Evolutionary conservation across 2,888 invertebrate genomes (phyloP).

Genomic region (Toxonevra muliebris): DNA sequence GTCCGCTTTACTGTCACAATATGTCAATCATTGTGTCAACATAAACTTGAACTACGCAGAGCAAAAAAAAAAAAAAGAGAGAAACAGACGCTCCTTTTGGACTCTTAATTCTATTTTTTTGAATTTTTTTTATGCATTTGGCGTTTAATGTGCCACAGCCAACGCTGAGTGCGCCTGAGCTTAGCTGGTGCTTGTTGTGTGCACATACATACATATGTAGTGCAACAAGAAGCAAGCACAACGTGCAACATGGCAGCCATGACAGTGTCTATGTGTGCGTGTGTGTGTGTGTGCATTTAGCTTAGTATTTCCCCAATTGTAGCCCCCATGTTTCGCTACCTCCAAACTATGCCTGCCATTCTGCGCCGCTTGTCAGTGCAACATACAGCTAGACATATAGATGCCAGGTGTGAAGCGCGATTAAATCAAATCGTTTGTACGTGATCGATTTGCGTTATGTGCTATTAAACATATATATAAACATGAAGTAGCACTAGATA

Average conservation of each 20-base stretch:
- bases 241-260: constrained; percentile 17
- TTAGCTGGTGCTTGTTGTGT: too few relatives aligned
- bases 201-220: too few relatives aligned
- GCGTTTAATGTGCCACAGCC: too few relatives aligned
- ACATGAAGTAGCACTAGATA: too few relatives aligned
- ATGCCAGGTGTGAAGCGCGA: constrained; percentile 40
- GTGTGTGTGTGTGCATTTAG: too few relatives aligned
- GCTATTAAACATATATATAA: not conserved
- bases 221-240: not conserved
- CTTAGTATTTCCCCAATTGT: too few relatives aligned
- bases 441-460: constrained; percentile 31
- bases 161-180: too few relatives aligned
- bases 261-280: not conserved
- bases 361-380: not conserved
- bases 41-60: constrained; percentile 14
- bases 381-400: not conserved
- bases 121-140: too few relatives aligned
- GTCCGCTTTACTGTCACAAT: constrained; percentile 15
- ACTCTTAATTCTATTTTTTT: too few relatives aligned
- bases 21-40: constrained; percentile 13
- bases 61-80: too few relatives aligned
- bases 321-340: too few relatives aligned
- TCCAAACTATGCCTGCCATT: not conserved
- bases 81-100: too few relatives aligned
- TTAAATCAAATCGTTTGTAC: constrained; percentile 41